These are phyloP conservation scores for Caenorhabditis briggsae DNA, from an alignment of 1,140 invertebrate species.

Conservation along the genomic window DNA sequence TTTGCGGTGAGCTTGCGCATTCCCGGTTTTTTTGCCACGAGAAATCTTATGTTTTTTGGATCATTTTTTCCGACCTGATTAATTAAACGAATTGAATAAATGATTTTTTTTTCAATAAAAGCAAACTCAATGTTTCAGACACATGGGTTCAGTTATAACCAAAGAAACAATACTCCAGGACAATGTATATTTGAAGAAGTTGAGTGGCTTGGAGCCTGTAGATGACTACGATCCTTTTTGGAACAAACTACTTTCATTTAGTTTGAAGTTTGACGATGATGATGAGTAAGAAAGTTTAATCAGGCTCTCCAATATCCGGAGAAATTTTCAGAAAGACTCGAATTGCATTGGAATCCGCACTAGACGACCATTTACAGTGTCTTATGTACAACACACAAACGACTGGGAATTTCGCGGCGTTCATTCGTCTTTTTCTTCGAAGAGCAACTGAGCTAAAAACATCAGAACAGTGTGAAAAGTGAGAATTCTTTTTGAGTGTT, in stretches of 20 bases:
- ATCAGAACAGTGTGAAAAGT: conserved; percentile 89
- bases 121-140: background rate
- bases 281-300: conserved; percentile 67
- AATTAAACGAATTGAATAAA: background rate
- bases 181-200: conserved; percentile 57
- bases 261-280: conserved; percentile 82
- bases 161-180: conserved; percentile 39
- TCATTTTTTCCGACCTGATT: background rate
- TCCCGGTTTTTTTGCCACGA: background rate
- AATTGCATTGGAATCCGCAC: conserved; percentile 85
- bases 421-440: conserved; percentile 87
- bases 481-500: conserved; percentile 78
- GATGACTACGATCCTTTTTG: conserved; percentile 91
- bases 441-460: conserved; percentile 86
- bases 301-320: conserved; percentile 21
- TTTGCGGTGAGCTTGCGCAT: background rate
- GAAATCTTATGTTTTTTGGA: background rate
- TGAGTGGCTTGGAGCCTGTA: conserved; percentile 80
- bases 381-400: conserved; percentile 86
- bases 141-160: conserved; percentile 63
- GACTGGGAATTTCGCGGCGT: conserved; percentile 88
- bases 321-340: conserved; percentile 83
- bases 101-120: background rate
- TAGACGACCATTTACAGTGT: conserved; percentile 84
- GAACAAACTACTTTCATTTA: conserved; percentile 91